Conservation (phyloP, 2,797 vertebrate species). For the Enoplosus armatus region DNA sequence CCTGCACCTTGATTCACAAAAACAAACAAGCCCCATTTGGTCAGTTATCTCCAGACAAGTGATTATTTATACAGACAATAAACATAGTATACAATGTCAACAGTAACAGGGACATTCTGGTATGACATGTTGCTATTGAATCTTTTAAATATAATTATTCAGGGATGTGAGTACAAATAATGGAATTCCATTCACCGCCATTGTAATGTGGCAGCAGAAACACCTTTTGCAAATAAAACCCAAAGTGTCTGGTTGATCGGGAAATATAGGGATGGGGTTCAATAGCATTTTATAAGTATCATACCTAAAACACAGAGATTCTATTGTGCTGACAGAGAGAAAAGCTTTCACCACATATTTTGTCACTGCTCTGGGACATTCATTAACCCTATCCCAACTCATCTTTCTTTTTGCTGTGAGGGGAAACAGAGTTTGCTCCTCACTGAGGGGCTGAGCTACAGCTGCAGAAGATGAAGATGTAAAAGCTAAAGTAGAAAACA, state of each 20-base stretch:
- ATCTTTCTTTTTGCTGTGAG: background rate
- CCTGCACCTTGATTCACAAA: constrained; percentile 42
- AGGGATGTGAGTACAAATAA: background rate
- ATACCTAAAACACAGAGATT: background rate
- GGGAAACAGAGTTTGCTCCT: background rate
- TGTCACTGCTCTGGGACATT: background rate
- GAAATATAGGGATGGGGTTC: background rate
- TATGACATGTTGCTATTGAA: background rate
- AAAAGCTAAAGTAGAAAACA: background rate
- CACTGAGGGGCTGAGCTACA: background rate
- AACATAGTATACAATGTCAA: constrained; percentile 30
- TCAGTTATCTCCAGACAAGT: constrained; percentile 33
- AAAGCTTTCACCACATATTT: background rate
- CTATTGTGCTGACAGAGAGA: too few species aligned
- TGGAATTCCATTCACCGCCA: background rate
- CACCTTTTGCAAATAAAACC: background rate
- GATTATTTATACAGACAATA: constrained; percentile 37
- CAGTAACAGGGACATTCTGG: background rate
- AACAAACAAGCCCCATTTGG: constrained; percentile 41
- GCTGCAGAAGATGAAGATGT: background rate
- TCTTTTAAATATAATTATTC: background rate
- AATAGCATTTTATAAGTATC: background rate
- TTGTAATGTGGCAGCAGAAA: background rate
- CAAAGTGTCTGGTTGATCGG: background rate
- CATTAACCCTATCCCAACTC: constrained; percentile 4